phyloP scores from a whole-genome alignment of 2,113 vertebrate species.

The Uria aalge region DNA sequence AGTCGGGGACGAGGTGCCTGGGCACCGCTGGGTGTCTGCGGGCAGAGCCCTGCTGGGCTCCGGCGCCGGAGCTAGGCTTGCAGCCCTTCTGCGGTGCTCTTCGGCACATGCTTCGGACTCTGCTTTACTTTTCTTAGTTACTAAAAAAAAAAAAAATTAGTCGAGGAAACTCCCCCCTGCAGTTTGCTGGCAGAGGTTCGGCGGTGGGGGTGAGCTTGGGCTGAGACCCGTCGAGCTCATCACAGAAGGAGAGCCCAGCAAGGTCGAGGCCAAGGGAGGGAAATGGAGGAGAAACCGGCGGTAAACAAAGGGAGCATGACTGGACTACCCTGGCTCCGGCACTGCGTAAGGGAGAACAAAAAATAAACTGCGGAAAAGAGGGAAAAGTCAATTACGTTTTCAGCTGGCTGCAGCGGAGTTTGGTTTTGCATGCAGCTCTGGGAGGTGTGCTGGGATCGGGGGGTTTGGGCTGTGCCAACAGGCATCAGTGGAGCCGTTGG shows the following conservation, averaged over 20 bases:
- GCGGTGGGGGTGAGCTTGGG: neutral
- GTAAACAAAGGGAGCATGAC: neutral
- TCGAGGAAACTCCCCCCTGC: neutral
- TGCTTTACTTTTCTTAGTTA: neutral
- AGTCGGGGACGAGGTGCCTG: neutral
- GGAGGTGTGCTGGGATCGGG: rapidly evolving
- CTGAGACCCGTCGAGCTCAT: neutral
- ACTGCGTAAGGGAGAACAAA: neutral
- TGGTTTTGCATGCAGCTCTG: neutral
- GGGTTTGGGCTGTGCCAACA: neutral
- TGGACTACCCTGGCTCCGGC: neutral
- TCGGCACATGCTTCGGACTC: rapidly evolving
- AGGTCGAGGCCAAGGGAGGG: neutral
- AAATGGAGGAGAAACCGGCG: neutral
- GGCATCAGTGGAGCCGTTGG: too few species aligned
- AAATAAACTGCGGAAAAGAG: neutral
- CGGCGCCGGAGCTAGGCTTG: neutral
- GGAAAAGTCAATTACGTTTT: neutral
- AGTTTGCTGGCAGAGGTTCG: neutral
- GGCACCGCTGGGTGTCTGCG: neutral
- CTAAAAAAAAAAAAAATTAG: neutral
- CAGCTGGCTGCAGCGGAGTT: neutral
- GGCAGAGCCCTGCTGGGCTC: neutral
- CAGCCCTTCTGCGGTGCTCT: neutral
- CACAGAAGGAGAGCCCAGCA: rapidly evolving